Evolutionary conservation across 2,113 vertebrate genomes (phyloP).

Genomic region (Platycercus adscitus): DNA sequence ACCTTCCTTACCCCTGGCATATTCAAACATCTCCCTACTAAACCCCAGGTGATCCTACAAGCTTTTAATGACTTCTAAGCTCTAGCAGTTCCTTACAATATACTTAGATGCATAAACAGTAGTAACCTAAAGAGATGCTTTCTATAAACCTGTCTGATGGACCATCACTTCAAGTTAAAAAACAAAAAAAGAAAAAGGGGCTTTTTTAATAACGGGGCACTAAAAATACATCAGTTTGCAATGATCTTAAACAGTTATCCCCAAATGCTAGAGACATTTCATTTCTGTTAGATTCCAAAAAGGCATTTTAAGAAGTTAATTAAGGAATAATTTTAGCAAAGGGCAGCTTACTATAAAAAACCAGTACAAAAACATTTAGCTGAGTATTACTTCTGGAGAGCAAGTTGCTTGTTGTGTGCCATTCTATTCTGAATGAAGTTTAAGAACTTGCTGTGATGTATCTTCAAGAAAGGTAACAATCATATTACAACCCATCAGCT

Average conservation of each 20-base stretch:
- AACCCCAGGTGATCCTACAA: not conserved
- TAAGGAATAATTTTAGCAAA: not conserved
- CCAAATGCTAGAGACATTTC: not conserved
- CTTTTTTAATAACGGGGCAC: not conserved
- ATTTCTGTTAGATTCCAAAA: not conserved
- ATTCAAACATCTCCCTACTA: not conserved
- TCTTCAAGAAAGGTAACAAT: not conserved
- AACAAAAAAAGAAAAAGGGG: not conserved
- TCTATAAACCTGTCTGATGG: not conserved
- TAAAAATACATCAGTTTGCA: not conserved
- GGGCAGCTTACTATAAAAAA: not conserved
- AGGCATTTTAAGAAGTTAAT: not conserved
- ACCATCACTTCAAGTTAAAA: not conserved
- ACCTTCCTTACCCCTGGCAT: not conserved
- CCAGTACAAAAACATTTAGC: not conserved
- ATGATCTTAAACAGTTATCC: not conserved
- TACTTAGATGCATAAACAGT: accelerated
- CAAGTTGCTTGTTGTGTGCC: not conserved
- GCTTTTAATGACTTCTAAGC: not conserved
- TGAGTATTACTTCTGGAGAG: not conserved
- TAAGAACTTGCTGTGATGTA: not conserved
- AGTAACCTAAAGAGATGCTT: not conserved
- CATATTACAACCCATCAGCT: not conserved
- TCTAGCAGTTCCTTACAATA: not conserved
- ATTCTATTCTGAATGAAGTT: not conserved